Evolutionary conservation across 2,888 invertebrate species (phyloP), one percentile per base, ranked within the genome.

Genomic region (Salpingus planirostris): DNA sequence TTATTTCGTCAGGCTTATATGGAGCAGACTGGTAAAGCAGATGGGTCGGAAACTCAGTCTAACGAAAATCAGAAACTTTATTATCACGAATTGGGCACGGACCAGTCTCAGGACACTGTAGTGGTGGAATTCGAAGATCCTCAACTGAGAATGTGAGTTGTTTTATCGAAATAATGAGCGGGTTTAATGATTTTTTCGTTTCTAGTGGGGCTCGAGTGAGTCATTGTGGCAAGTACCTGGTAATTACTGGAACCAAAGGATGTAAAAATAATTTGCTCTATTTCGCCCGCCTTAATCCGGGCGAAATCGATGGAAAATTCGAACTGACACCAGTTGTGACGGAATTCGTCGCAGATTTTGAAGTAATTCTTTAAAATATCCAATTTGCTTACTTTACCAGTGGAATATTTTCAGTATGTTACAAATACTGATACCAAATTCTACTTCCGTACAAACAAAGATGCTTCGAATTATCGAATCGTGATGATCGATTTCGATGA

Each of bases 51-150:
- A 67, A 92, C 92, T 0, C 76, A 79, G 37, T 76, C 80, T 48
- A 89, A 85, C 62, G 74, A 83, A 55, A 80, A 91, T 66, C 96
- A 98, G 65, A 95, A 95, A 61, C 69, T 98, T 24, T 95, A 80
- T 64, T 98, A 90, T 67, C 98, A 98, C 65, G 68, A 74, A 31
- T 63, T 98, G 35, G 86, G 89, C 49, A 90, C 92, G 15, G 69
- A 80, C 7, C 93, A 95, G 60, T 68, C 75, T 0, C 78, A 90
- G 29, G 97, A 97, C 68, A 71, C 92, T 24, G 64, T 93, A 27
- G 84, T 83, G 7, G 86, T 84, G 0, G 90, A 95, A 60, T 92
- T 92, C 66, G 85, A 93, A 25, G 80, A 95, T 56, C 93, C 95
- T 1, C 68, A 80, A n/a, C 89, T 90, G 81, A 78, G 89, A 69